Conservation (phyloP, 2,113 vertebrate species). For the Platysternon megacephalum region DNA sequence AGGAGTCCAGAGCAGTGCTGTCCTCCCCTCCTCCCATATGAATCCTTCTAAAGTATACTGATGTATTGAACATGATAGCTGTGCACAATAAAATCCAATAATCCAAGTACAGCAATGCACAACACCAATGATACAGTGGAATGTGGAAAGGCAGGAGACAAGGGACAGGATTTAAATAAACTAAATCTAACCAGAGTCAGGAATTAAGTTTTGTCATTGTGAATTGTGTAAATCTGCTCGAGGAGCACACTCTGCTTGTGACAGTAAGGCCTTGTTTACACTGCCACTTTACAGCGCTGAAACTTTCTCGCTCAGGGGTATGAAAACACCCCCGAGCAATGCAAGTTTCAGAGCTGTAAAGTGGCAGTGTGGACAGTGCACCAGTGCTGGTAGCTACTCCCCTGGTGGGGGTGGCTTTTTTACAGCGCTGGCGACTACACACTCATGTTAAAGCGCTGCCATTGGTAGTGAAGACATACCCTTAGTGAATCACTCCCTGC, state of each 20-base stretch:
- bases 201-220: accelerated
- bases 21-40: background rate
- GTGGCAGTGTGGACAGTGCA: too few relatives aligned
- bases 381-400: too few relatives aligned
- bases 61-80: background rate
- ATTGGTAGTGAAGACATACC: too few relatives aligned
- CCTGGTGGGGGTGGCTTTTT: too few relatives aligned
- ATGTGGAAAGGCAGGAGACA: background rate
- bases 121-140: accelerated
- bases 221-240: background rate
- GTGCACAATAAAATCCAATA: background rate
- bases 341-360: too few relatives aligned
- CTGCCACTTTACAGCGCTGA: too few relatives aligned
- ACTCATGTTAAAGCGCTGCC: too few relatives aligned
- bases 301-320: too few relatives aligned
- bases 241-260: accelerated
- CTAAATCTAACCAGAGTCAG: background rate
- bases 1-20: background rate
- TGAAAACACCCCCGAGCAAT: too few relatives aligned
- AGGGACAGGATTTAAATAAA: background rate
- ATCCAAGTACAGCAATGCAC: accelerated
- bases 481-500: background rate
- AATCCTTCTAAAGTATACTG: background rate
- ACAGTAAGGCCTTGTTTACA: background rate
- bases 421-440: too few relatives aligned